A percentile compares a stretch with the other conserved stretches of the same genome.
Evolutionary conservation across 2,888 invertebrate genomes (phyloP).

Genomic region (Poecilus cupreus): DNA sequence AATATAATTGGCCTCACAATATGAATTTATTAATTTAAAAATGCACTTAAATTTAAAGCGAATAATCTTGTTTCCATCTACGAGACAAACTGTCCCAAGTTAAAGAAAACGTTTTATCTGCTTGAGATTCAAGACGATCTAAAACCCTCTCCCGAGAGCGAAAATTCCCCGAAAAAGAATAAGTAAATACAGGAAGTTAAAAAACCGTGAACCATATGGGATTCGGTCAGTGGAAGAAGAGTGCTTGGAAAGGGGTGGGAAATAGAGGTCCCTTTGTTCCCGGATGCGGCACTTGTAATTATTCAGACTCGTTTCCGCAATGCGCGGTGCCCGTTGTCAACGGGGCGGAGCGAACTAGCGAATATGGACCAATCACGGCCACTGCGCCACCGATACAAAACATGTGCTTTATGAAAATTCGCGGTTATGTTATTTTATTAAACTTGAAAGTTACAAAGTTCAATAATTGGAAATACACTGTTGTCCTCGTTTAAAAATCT

Average conservation of each 20-base stretch:
- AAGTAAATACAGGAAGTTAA: not conserved
- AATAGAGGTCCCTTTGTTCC: conserved; percentile 20
- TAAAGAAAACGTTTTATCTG: not conserved
- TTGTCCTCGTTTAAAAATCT: too few species aligned
- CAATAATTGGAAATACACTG: too few species aligned
- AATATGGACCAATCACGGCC: conserved; percentile 30
- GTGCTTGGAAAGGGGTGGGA: not conserved
- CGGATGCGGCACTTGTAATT: conserved; percentile 56
- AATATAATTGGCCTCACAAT: too few species aligned
- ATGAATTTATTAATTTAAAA: too few species aligned
- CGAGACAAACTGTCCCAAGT: not conserved
- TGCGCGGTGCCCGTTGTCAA: conserved; percentile 48
- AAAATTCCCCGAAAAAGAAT: not conserved
- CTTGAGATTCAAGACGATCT: not conserved
- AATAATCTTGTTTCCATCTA: not conserved
- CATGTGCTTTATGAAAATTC: conserved; percentile 5
- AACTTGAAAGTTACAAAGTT: too few species aligned
- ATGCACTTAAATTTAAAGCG: not conserved
- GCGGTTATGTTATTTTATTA: not conserved
- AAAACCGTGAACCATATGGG: not conserved
- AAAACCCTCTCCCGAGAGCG: not conserved
- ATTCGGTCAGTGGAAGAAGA: not conserved
- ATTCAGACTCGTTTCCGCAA: conserved; percentile 54
- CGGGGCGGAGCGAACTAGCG: conserved; percentile 43
- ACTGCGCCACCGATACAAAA: conserved; percentile 1